phyloP scores from a whole-genome alignment of 2,113 vertebrate genomes.

The Mobula hypostoma region DNA sequence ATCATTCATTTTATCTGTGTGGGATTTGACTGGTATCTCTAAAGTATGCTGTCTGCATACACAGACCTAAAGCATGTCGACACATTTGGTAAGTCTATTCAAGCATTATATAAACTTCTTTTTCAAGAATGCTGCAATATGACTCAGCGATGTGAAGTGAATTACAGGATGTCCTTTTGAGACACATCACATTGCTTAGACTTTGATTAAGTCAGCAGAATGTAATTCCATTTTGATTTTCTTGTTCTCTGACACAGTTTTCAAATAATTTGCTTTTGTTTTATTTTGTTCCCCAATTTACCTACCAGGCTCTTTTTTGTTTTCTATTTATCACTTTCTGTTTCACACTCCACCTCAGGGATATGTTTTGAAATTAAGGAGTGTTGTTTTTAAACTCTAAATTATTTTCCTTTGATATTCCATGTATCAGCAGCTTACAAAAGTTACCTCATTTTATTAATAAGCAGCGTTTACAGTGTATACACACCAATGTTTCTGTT shows the following conservation, averaged over 20 bases:
- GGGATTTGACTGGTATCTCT: too few species aligned
- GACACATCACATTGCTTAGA: background rate
- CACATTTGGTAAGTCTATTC: background rate
- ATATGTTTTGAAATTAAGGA: background rate
- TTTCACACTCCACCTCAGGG: background rate
- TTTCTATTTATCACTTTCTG: background rate
- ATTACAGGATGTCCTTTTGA: background rate
- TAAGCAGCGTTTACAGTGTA: background rate
- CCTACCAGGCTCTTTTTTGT: background rate
- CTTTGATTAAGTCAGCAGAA: background rate
- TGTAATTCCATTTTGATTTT: background rate
- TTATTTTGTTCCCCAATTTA: background rate
- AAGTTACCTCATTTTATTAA: background rate
- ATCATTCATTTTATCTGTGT: background rate
- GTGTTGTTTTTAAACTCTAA: background rate
- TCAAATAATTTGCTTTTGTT: background rate
- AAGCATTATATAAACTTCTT: background rate
- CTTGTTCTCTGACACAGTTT: background rate
- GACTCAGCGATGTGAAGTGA: background rate
- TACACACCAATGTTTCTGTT: background rate
- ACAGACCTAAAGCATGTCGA: background rate
- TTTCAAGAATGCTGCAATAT: background rate
- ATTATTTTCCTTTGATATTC: background rate
- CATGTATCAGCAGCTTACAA: background rate
- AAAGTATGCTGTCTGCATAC: background rate